Percentiles rank a stretch among this genome's conserved stretches.
Evolutionary conservation across 2,888 invertebrate genomes (phyloP).

Genomic region (Scaptomyza cyrtandrae): DNA sequence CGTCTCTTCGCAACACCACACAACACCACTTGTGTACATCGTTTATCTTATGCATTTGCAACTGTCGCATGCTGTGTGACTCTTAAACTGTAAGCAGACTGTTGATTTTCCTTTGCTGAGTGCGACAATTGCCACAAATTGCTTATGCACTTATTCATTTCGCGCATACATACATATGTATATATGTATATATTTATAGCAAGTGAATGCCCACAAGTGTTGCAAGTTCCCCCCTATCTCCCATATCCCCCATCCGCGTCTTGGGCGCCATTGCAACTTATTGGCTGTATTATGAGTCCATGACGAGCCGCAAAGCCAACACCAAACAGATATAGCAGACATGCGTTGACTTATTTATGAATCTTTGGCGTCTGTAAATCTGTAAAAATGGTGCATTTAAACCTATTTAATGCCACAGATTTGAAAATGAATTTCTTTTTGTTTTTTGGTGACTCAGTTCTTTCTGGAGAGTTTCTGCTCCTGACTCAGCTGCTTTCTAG

Average conservation of each 20-base stretch:
- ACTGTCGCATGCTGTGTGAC: conserved; percentile 41
- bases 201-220: conserved; percentile 74
- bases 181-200: conserved; percentile 42
- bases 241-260: background rate
- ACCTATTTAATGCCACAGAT: conserved; percentile 32
- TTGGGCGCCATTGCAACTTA: conserved; percentile 54
- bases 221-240: background rate
- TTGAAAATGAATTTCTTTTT: conserved; percentile 15
- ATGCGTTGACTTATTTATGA: conserved; percentile 52
- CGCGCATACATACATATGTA: background rate
- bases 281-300: conserved; percentile 58
- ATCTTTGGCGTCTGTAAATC: conserved; percentile 34
- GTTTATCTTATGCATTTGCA: conserved; percentile 67
- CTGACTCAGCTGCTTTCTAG: conserved; percentile 21
- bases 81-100: conserved; percentile 35
- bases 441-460: conserved; percentile 27
- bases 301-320: conserved; percentile 21
- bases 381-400: conserved; percentile 18
- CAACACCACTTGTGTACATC: conserved; percentile 51
- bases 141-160: conserved; percentile 56
- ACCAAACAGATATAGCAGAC: conserved; percentile 1
- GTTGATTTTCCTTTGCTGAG: conserved; percentile 1
- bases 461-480: background rate
- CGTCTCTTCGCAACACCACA: conserved; percentile 29
- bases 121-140: conserved; percentile 76